Evolutionary conservation across 2,113 vertebrate species (phyloP).

Genomic region (Cygnus atratus): DNA sequence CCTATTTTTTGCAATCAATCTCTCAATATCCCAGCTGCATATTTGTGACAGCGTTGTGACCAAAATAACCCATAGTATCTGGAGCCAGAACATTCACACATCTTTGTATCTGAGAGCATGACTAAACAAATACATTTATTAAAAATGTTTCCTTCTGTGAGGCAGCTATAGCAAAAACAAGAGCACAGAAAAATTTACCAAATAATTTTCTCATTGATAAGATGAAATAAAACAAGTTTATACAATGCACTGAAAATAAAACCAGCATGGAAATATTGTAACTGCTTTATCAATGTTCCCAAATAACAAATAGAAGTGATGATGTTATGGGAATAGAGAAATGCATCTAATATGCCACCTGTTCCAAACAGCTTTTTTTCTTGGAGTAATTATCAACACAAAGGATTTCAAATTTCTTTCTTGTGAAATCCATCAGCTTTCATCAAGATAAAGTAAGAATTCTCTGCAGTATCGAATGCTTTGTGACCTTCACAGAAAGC

Average conservation of each 20-base stretch:
- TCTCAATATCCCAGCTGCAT: background rate
- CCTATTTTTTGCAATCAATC: background rate
- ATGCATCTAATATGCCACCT: background rate
- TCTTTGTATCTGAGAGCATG: background rate
- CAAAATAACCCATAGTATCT: conserved; percentile 16
- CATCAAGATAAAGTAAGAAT: background rate
- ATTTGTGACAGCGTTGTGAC: background rate
- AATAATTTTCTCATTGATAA: background rate
- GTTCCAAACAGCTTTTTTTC: background rate
- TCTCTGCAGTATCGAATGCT: background rate
- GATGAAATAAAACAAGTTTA: background rate
- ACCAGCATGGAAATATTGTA: background rate
- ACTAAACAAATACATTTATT: background rate
- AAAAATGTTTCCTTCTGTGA: background rate
- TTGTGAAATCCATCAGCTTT: background rate
- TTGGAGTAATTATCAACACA: background rate
- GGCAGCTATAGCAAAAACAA: background rate
- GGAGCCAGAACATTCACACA: background rate
- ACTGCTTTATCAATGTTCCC: background rate
- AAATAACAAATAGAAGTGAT: background rate
- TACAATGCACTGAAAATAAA: background rate
- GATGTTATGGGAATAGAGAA: background rate
- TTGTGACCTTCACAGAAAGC: background rate
- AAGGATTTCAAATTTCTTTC: background rate
- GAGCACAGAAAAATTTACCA: background rate